A percentile compares a stretch with the other conserved stretches of the same genome.
phyloP scores from a whole-genome alignment of 2,113 vertebrate species.

The Pholis gunnellus region DNA sequence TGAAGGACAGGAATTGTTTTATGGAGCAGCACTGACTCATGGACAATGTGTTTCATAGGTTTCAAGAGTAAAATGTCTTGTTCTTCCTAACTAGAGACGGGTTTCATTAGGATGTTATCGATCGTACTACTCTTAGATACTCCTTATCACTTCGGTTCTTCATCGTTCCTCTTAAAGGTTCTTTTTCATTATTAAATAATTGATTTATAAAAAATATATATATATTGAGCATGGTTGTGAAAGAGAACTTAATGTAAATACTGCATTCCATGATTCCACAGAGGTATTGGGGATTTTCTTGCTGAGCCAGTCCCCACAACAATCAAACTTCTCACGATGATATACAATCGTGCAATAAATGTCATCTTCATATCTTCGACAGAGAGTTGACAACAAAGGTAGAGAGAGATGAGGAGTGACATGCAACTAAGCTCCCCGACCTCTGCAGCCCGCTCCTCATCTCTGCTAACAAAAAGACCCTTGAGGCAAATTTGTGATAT shows the following conservation, averaged over 20 bases:
- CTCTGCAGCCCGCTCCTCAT: too few species aligned
- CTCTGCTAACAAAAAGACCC: too few species aligned
- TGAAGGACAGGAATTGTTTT: neutral
- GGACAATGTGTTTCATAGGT: neutral
- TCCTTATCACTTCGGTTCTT: too few species aligned
- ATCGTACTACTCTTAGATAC: too few species aligned
- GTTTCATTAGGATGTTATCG: too few species aligned
- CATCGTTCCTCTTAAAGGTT: too few species aligned
- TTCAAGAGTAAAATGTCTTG: neutral
- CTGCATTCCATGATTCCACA: neutral
- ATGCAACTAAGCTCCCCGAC: too few species aligned
- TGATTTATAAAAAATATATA: neutral
- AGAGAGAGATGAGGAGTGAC: too few species aligned
- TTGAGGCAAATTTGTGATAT: too few species aligned
- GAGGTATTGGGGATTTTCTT: too few species aligned
- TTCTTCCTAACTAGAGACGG: neutral
- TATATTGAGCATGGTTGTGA: neutral
- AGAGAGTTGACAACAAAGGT: too few species aligned
- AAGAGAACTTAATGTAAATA: neutral
- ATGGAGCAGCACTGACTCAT: neutral
- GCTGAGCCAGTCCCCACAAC: neutral
- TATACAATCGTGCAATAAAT: neutral
- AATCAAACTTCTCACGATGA: neutral
- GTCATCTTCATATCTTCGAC: too few species aligned
- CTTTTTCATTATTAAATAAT: neutral